Evolutionary conservation across 2,113 vertebrate genomes (phyloP), one percentile per base, ranked within the genome.

Genomic region (Cisticola juncidis): DNA sequence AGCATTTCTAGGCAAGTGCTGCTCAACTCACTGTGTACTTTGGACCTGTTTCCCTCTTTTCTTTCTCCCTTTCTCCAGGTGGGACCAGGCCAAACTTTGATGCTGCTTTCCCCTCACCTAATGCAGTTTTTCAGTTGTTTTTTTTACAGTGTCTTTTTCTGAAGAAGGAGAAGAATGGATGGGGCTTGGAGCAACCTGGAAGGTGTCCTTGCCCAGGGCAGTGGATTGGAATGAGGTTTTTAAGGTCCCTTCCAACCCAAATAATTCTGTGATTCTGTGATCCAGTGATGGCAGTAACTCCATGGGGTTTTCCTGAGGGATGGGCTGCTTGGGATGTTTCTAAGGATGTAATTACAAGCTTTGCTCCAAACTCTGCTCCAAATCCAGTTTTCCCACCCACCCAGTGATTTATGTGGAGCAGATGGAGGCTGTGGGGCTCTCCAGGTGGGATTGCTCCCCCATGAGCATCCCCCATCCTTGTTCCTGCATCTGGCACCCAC

Each of bases 401-500:
- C 3, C 5, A 2, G 12, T n/a, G 50, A 40, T 53, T 73, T n/a
- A 4, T 17, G 31, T 42, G 54, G 47, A 15, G 23, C 3, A 23
- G 22, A 33, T 1, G 2, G 61, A 73, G 21, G 24, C 31, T n/a
- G n/a, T 81, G 62, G 42, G 28, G 5, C 28, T 66, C 42, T 66
- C 42, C 64, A 56, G 5, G 23, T 71, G 81, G 18, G 70, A 54
- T 25, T 71, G 23, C 26, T 83, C 36, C 44, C 24, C 31, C 23
- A 0, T 33, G 38, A 56, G 47, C 1, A 0, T 31, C 10, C 18
- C 11, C 16, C 11, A 14, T 44, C 68, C 31, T 44, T 19, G 13
- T 42, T 45, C 36, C 69, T 84, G 24, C 40, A 2, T 2, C 66
- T 2, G 2, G 36, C 29, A 29, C 38, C 5, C 31, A 5, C 12